Base-by-base conservation (phyloP, 2,113 vertebrate species). In the Malaclemys terrapin region DNA sequence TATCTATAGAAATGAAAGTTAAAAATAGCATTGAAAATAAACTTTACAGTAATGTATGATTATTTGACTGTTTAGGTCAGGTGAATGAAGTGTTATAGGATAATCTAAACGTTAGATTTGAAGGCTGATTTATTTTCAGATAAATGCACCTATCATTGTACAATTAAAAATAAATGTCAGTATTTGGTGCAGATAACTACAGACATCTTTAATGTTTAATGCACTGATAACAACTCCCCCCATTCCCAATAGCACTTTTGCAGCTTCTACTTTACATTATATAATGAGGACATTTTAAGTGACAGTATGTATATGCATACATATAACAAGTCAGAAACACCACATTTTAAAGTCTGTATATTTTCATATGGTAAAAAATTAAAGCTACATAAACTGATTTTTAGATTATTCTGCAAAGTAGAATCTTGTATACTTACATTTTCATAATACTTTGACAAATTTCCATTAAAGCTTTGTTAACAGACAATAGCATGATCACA, bases 21-120 rank as follows among this genome's bases (percentile, higher is more conserved):
- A 98, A 98, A 99, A 99, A 98, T 89, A 97, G 97, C 82, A 95
- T 91, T 98, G 97, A 98, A 99, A 99, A 98, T 97, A 98, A 98
- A 98, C 95, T 98, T 98, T 97, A 97, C 88, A 97, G 98, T 98
- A 98, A 98, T 96, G 97, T 98, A 98, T 98, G 98, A 96, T 83
- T 96, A 96, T 97, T 98, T 95, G 97, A 97, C 93, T 96, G 91
- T 95, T 97, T 94, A 97, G 96, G 98, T 98, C 93, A 96, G 96
- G 82, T 96, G 97, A 98, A 95, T 95, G 93, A 96, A 91, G 65
- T 95, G 86, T 90, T 91, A 95, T 27, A 95, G 87, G 69, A 93
- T 95, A 96, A 91, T 82, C 89, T 97, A 96, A 95, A 96, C 91
- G 89, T 91, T 97, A 94, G 92, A 88, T 95, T 90, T 95, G 95